Base-by-base conservation (phyloP, 2,113 vertebrate species). In the Rutilus rutilus region DNA sequence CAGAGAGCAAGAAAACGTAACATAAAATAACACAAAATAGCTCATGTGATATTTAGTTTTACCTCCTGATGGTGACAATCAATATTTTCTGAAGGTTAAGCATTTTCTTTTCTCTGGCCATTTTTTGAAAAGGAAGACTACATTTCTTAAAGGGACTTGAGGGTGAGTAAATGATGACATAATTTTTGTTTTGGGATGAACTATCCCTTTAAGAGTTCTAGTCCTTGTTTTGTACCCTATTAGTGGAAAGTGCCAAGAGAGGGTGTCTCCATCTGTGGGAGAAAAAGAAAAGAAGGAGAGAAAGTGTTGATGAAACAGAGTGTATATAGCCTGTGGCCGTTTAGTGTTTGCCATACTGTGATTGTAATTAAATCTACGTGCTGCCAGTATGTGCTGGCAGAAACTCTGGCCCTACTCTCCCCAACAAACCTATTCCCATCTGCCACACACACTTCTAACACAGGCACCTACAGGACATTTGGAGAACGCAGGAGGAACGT, bases 331-430 rank as follows among this genome's bases (percentile, higher is more conserved):
- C 92, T 23, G 86, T 93, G 92, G 93, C 93, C 93, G 59, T 19
- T 75, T 90, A 93, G 84, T 81, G 73, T 92, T 95, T 91, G 92
- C 93, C 94, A 95, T 94, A 95, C 93, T 95, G 94, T 93, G 94
- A 95, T 93, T 91, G 92, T 94, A 95, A 95, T 95, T 95, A 95
- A 95, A 93, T 93, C 89, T 91, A 92, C 91, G 90, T 88, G 87
- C 90, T 93, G 94, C 92, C 94, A 95, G 93, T 92, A 89, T 94
- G 94, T 92, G 92, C 93, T 93, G 92, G 94, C 94, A 90, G 57
- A 77, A 87, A 84, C 77, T 81, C 69, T 83, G 73, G 88, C 69
- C 85, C 86, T 79, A 91, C 87, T 89, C 85, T 87, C 83, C 90
- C 91, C 89, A 90, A 91, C 89, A 92, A 92, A 93, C 91, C 90